Evolutionary conservation across 2,888 invertebrate genomes (phyloP), one percentile per base, ranked within the genome.

Genomic region (Ormyrus labotus): DNA sequence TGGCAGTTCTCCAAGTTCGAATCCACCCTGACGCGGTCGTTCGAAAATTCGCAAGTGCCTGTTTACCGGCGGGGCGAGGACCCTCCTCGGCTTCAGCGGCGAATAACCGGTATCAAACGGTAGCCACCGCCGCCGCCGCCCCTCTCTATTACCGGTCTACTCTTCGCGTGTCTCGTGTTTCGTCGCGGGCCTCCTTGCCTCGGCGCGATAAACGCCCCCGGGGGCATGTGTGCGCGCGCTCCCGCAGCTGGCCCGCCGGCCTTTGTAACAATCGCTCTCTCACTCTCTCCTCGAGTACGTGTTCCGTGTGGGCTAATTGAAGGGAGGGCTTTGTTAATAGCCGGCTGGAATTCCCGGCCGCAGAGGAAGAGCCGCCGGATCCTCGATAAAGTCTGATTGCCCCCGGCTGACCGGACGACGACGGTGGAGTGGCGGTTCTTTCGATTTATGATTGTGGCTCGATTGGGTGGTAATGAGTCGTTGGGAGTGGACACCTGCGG

Each of bases 111-210:
- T 77, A 77, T 77, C 77, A 70, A 77, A 77, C 77, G 55, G 5
- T 9, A 34, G 72, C 63, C n/a, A 34, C 58, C 34, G 9, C 65
- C 55, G 57, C 57, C 65, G n/a, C 45, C 47, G 64, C 55, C 50
- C 34, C 61, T 51, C 69, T 63, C 64, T 64, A 71, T 77, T 77
- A 77, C 71, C 71, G 77, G 77, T 77, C 77, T 65, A 77, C 77
- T 77, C 77, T 77, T 76, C 48, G 69, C 68, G 19, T 45, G 55
- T 61, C 50, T 60, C 74, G 64, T 73, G 64, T 67, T 19, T 67
- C 57, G 19, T 34, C 19, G 5, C 60, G 19, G 6, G 6, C 13
- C 58, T 55, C 34, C 50, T 45, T 19, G 9, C 19, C 64, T 10
- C 19, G 47, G 51, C 53, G 19, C 51, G 67, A 67, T 53, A 67